Conservation (phyloP, 2,888 invertebrate species). For the Cephus pulcher region DNA sequence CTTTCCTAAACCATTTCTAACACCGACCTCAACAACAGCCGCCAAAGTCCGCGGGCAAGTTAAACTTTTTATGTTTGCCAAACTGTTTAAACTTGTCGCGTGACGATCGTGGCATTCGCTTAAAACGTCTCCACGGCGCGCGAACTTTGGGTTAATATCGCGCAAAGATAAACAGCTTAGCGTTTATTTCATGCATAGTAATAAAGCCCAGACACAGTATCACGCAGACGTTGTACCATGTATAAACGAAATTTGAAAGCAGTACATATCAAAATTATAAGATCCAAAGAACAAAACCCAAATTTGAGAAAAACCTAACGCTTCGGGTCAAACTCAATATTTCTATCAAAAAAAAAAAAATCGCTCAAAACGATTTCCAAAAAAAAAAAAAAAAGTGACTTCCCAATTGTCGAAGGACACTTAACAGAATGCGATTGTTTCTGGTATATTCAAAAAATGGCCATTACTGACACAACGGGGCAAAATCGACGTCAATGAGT, state of each 20-base stretch:
- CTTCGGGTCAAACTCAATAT: too few relatives aligned
- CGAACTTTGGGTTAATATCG: slow-evolving; percentile 4
- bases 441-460: not conserved
- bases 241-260: not conserved
- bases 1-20: slow-evolving; percentile 10
- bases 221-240: not conserved
- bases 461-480: not conserved
- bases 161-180: slow-evolving; percentile 18
- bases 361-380: too few relatives aligned
- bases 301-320: too few relatives aligned
- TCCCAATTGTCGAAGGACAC: not conserved
- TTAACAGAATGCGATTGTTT: not conserved
- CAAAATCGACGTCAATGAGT: not conserved
- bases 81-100: slow-evolving; percentile 22
- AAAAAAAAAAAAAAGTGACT: not conserved
- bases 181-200: slow-evolving; percentile 19
- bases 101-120: not conserved
- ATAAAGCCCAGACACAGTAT: not conserved
- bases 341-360: too few relatives aligned
- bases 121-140: not conserved
- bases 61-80: slow-evolving; percentile 18
- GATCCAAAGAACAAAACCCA: not conserved
- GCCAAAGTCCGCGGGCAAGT: slow-evolving; percentile 7
- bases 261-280: not conserved
- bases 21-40: not conserved